Evolutionary conservation across 2,113 vertebrate species (phyloP), one percentile per base, ranked within the genome.

Genomic region (Craseonycteris thonglongyai): DNA sequence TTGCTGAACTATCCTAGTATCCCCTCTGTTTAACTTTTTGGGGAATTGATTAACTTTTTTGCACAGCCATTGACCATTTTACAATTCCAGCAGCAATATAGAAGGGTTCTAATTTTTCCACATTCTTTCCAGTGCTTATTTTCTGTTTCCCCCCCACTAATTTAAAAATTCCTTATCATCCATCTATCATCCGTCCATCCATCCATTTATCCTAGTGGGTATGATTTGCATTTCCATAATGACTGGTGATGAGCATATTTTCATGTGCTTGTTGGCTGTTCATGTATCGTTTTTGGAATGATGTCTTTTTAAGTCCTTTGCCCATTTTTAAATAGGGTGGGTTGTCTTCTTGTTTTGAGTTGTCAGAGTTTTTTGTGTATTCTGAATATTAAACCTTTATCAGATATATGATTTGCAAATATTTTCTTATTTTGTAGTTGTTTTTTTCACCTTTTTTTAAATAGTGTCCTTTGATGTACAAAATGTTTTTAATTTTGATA

Each of bases 331-430:
- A 88, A 61, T 81, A 75, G 22, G 45, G 6, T 63, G 74, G 21
- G 33, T 84, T 93, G 40, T 88, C n/a, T 30, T 94, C 42, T 88
- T 80, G 14, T 47, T 88, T 93, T 88, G 89, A 83, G 65, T 87
- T 93, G 12, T 76, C 69, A 72, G 68, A 93, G 18, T 71, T 76
- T 38, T 82, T 90, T 88, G 47, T 61, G 10, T 84, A 7, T 76
- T 89, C 72, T 91, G 59, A 5, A 51, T 80, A 56, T 69, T 83
- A 84, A 38, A 42, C 10, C 40, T 89, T 79, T 71, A 35, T 95
- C 68, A 92, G 61, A 30, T 89, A 40, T 7, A 35, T 71, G 51
- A 65, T 74, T 89, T 85, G 45, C 4, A 92, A 82, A 66, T 58
- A 58, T 66, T 93, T 80, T 88, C 28, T 5, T 16, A 63, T 88